Evolutionary conservation across 2,888 invertebrate species (phyloP).

Genomic region (Lepidocyrtinus sp.): DNA sequence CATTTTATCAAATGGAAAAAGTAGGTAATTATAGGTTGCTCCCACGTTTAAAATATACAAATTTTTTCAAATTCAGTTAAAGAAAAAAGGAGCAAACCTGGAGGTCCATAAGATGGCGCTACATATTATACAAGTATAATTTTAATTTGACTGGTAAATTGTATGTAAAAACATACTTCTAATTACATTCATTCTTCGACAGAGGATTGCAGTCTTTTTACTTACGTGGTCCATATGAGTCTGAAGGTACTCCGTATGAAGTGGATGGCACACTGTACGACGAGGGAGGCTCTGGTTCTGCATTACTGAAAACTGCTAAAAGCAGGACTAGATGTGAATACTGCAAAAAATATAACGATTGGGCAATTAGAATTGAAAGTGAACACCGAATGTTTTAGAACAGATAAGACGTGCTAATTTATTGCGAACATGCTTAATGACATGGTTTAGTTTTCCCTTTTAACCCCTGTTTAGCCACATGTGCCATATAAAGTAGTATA

Average conservation of each 20-base stretch:
- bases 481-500: neutral
- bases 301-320: slow-evolving; percentile 64
- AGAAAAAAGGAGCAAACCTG: slow-evolving; percentile 17
- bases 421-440: neutral
- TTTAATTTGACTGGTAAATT: no score
- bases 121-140: neutral
- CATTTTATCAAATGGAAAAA: no score
- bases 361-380: neutral
- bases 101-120: slow-evolving; percentile 46
- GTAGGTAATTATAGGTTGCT: no score
- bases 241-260: slow-evolving; percentile 55
- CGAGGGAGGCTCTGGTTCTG: slow-evolving; percentile 56
- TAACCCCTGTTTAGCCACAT: neutral
- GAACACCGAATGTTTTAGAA: neutral
- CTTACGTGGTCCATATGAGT: slow-evolving; percentile 54
- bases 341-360: slow-evolving; percentile 39
- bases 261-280: slow-evolving; percentile 53
- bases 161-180: no score
- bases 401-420: neutral
- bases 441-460: neutral
- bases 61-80: no score
- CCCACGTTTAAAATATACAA: no score
- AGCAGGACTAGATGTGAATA: slow-evolving; percentile 65
- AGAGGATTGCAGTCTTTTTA: neutral
- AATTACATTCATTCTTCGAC: no score